Conservation (phyloP, 2,797 vertebrate genomes). For the Echiichthys vipera region DNA sequence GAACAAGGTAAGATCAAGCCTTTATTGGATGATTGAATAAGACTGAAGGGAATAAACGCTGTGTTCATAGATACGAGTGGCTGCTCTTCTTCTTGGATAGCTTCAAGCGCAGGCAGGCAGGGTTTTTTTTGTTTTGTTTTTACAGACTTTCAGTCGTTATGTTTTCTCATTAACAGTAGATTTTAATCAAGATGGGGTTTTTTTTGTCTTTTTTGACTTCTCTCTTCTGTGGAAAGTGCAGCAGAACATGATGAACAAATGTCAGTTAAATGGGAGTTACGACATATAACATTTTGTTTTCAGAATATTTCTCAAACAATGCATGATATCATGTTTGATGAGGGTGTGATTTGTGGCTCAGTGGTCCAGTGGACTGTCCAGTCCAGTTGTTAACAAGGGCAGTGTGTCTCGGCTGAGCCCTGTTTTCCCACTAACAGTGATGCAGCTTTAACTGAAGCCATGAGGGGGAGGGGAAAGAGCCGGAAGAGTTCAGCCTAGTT, state of each 20-base stretch:
- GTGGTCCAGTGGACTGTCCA: conserved; percentile 48
- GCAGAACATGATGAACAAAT: conserved; percentile 17
- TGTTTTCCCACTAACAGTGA: conserved; percentile 5
- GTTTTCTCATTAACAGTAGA: background rate
- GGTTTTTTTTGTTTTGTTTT: too few relatives aligned
- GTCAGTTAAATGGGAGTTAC: background rate
- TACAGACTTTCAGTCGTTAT: background rate
- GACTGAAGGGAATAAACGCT: conserved; percentile 29
- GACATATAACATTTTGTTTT: conserved; percentile 13
- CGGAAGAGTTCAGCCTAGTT: conserved; percentile 68
- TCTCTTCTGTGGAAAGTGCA: background rate
- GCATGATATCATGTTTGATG: conserved; percentile 6
- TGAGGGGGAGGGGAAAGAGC: conserved; percentile 47
- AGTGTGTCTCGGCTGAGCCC: conserved; percentile 42
- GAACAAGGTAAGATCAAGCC: conserved; percentile 43
- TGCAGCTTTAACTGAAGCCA: conserved; percentile 40
- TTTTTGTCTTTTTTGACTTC: conserved; percentile 27
- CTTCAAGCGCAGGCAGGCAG: conserved; percentile 5
- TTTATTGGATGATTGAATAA: conserved; percentile 42
- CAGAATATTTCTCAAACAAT: background rate
- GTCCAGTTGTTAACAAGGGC: conserved; percentile 66
- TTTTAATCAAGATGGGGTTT: too few relatives aligned
- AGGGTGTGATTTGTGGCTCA: conserved; percentile 25
- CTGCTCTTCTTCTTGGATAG: conserved; percentile 33
- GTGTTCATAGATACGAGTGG: conserved; percentile 22